Conservation (phyloP, 1,140 invertebrate species). For the Orussus abietinus region DNA sequence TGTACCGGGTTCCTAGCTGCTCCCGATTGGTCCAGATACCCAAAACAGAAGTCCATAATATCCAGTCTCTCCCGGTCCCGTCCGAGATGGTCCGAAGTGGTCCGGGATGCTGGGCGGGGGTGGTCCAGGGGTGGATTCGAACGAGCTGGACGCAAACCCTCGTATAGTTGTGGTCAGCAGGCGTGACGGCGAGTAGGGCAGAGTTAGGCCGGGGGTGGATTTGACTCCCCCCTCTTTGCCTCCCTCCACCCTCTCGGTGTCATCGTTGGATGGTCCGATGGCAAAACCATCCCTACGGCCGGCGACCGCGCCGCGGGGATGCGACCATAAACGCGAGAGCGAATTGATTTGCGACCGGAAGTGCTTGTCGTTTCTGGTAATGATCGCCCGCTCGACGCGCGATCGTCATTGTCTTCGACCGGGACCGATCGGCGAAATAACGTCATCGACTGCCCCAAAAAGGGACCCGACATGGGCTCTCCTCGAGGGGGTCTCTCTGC, state of each 20-base stretch:
- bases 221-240: conserved; percentile 25
- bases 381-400: conserved; percentile 28
- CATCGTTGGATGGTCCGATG: conserved; percentile 1
- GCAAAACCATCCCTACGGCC: conserved; percentile 31
- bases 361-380: conserved; percentile 48
- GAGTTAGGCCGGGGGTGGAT: conserved; percentile 17
- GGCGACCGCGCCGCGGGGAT: conserved; percentile 41
- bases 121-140: conserved; percentile 12
- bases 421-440: neutral
- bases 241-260: conserved; percentile 10
- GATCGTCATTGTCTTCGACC: conserved; percentile 2
- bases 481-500: too few species aligned
- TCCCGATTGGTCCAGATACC: too few species aligned
- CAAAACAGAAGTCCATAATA: too few species aligned
- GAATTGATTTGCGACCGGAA: conserved; percentile 53
- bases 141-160: conserved; percentile 26
- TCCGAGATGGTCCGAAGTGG: conserved; percentile 22
- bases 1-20: too few species aligned
- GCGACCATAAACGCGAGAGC: conserved; percentile 49
- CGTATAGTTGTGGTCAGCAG: conserved; percentile 51
- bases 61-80: neutral
- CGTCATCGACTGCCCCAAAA: too few species aligned
- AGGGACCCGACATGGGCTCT: too few species aligned
- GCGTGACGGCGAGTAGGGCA: conserved; percentile 47
- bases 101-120: conserved; percentile 12